Conservation (phyloP, 2,888 invertebrate genomes). For the Tetragonisca angustula region DNA sequence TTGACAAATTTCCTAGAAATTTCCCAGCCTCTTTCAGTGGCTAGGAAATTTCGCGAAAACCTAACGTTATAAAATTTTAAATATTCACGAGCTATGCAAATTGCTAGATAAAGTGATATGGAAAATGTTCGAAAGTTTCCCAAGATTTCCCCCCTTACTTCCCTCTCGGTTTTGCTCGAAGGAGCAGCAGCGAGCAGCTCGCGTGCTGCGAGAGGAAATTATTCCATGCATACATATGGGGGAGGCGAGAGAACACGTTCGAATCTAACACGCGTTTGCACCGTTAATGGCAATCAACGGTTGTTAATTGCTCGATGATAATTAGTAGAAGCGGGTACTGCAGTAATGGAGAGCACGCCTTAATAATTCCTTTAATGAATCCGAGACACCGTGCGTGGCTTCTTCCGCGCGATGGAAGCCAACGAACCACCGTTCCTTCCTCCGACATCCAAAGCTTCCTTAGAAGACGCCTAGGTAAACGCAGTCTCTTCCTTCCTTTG, state of each 20-base stretch:
- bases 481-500: background rate
- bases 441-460: background rate
- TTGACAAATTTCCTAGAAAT: background rate
- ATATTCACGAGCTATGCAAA: background rate
- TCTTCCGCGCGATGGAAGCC: constrained; percentile 46
- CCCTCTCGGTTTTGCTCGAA: constrained; percentile 20
- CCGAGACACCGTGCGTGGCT: constrained; percentile 57
- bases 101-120: background rate
- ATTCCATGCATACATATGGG: constrained; percentile 35
- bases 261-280: constrained; percentile 48
- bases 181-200: background rate
- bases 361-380: constrained; percentile 79
- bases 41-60: background rate
- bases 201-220: constrained; percentile 41
- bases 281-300: constrained; percentile 80
- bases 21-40: background rate
- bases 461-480: background rate
- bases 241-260: constrained; percentile 16
- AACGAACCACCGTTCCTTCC: constrained; percentile 40
- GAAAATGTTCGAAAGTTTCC: background rate
- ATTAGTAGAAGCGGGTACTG: constrained; percentile 67
- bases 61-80: background rate
- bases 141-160: background rate
- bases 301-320: constrained; percentile 80
- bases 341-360: constrained; percentile 74